Evolutionary conservation across 92 coral and sea anemone species (phyloP), one percentile per base, ranked within the genome.

Genomic region (Palythoa grandiflora): DNA sequence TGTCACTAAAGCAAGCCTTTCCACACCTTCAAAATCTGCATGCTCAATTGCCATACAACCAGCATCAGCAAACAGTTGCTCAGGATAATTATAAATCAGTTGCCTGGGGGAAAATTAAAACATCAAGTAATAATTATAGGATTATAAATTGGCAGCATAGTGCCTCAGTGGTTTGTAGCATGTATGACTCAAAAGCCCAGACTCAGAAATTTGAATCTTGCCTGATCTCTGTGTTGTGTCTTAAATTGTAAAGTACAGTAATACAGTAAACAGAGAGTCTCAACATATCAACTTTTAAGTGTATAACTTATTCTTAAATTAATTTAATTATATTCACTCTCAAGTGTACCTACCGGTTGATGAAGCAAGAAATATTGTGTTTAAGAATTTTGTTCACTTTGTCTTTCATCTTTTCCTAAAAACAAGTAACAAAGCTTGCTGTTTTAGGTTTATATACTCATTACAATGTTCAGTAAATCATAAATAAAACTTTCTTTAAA

Each of bases 381-480:
- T 96, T 97, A 13, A 97, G 93, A 68, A 97, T 97, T 90, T 92
- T 92, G 6, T 94, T 94, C 44, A 97, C 99, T 78, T 97, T 97
- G 72, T 97, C 99, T 77, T 97, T 97, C 99, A 97, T 97, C 89
- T 95, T 97, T 84, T 95, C 94, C 99, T 97, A 84, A 13, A 19
- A 53, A 39, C 19, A 51, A 28, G 75, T 28, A 15, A 61, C 74
- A 13, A 59, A 2, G 9, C 14, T 28, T 17, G 47, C 9, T 39
- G 40, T n/a, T 71, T 71, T 1, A 6, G 8, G 2, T 75, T 50
- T 19, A 5, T 6, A 1, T 14, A 73, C 44, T 13, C 15, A 1
- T 21, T 28, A 16, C 6, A 71, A 16, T 71, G 40, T 36, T 2
- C 28, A 15, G 39, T 9, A 16, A 10, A 38, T 73, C 3, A 65